phyloP scores from a whole-genome alignment of 2,888 invertebrate species.

The Ganaspis brasiliensis region DNA sequence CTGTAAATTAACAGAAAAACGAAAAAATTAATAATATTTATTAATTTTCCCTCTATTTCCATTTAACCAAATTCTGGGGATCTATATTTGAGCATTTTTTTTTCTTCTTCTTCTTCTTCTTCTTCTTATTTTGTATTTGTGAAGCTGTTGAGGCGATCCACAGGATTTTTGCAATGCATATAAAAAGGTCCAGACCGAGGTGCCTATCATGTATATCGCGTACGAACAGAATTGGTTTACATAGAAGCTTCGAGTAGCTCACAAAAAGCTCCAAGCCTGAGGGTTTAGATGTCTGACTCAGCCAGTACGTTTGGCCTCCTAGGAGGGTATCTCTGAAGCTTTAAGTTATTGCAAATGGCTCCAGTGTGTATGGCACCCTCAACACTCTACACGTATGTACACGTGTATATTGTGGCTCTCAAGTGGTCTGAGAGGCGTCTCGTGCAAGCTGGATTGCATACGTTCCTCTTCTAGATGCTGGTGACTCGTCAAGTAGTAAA shows the following conservation, averaged over 20 bases:
- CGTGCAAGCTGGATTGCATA: constrained; percentile 30
- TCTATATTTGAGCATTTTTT: too few species aligned
- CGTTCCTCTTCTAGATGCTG: not conserved
- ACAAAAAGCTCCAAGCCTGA: constrained; percentile 34
- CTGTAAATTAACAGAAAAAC: too few species aligned
- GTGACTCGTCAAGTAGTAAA: constrained; percentile 33
- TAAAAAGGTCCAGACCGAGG: constrained; percentile 25
- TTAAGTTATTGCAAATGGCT: constrained; percentile 36
- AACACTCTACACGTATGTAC: not conserved
- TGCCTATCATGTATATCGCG: constrained; percentile 36
- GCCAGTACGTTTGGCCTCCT: constrained; percentile 23
- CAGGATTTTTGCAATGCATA: constrained; percentile 18
- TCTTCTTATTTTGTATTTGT: not conserved
- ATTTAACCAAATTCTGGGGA: too few species aligned
- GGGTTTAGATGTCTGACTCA: constrained; percentile 41
- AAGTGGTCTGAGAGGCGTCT: constrained; percentile 26
- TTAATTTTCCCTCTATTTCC: too few species aligned
- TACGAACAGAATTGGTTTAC: constrained; percentile 30
- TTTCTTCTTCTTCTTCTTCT: too few species aligned
- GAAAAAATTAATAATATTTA: too few species aligned
- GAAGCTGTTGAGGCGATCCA: constrained; percentile 11
- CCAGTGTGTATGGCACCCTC: constrained; percentile 5
- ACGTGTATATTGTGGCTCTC: constrained; percentile 10
- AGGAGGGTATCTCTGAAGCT: constrained; percentile 23
- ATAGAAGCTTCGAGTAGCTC: constrained; percentile 35